Conservation (phyloP, 2,797 vertebrate genomes). For the Dromococcyx pavoninus region DNA sequence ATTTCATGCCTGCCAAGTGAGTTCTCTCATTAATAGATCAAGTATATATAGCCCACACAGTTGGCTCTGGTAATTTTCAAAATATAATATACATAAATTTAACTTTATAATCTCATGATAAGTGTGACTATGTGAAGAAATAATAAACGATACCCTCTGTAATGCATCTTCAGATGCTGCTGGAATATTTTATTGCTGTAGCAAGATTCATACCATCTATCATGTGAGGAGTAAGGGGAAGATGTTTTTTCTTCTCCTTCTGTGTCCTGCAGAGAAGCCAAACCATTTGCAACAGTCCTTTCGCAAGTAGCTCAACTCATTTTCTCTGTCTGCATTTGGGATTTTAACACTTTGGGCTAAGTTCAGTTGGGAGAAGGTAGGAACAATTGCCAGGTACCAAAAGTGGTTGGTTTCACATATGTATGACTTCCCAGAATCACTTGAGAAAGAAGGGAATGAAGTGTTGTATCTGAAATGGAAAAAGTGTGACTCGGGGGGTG, state of each 20-base stretch:
- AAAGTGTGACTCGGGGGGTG: neutral
- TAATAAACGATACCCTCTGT: conserved; percentile 63
- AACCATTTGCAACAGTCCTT: neutral
- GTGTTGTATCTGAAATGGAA: neutral
- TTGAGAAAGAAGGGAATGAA: neutral
- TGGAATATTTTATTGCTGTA: conserved; percentile 42
- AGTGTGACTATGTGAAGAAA: conserved; percentile 60
- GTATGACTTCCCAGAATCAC: neutral
- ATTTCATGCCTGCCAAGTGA: conserved; percentile 58
- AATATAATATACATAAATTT: conserved; percentile 77
- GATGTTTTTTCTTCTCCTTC: neutral
- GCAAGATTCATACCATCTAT: conserved; percentile 17
- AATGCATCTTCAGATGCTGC: conserved; percentile 44
- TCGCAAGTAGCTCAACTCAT: neutral
- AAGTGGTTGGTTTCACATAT: neutral
- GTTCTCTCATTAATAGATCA: conserved; percentile 70
- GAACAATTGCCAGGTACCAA: neutral
- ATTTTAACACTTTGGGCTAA: neutral
- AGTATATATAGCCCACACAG: conserved; percentile 61
- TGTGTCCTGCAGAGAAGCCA: neutral
- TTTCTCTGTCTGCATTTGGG: neutral
- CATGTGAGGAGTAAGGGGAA: neutral
- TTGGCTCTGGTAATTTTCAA: conserved; percentile 68
- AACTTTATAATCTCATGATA: conserved; percentile 71
- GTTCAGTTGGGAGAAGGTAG: neutral